Percentiles rank a stretch among this genome's conserved stretches.
Conservation (phyloP, 2,888 invertebrate species). For the Folsomia candida region DNA sequence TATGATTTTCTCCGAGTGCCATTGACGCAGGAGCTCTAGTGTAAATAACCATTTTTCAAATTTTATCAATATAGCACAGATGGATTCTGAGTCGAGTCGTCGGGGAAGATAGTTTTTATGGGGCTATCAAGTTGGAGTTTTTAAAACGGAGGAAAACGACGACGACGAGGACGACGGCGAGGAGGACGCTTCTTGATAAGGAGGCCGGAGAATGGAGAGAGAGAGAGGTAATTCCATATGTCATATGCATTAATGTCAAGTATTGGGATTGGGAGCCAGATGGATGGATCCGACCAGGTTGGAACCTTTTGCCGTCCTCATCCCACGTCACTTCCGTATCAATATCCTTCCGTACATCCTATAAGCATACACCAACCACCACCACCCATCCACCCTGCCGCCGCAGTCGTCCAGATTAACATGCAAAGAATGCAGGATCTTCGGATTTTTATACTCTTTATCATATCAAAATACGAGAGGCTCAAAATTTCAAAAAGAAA, state of each 20-base stretch:
- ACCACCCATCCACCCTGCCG: not conserved
- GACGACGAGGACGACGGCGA: slow-evolving; percentile 1
- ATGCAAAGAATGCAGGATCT: slow-evolving; percentile 36
- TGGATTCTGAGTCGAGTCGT: slow-evolving; percentile 51
- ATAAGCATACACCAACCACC: not conserved
- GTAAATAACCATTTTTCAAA: slow-evolving; percentile 53
- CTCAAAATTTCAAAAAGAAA: slow-evolving; percentile 22
- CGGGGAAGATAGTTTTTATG: slow-evolving; percentile 51
- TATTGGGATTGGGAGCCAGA: slow-evolving; percentile 43
- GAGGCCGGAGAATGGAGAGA: slow-evolving; percentile 41
- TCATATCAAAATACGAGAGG: slow-evolving; percentile 26
- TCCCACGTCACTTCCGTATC: slow-evolving; percentile 37
- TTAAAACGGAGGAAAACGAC: slow-evolving; percentile 30
- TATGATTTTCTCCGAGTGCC: slow-evolving; percentile 51
- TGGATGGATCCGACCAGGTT: slow-evolving; percentile 45
- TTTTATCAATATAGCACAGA: slow-evolving; percentile 53
- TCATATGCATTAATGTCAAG: slow-evolving; percentile 50
- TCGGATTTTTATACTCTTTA: slow-evolving; percentile 34
- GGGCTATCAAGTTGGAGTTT: slow-evolving; percentile 49
- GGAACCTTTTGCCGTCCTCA: slow-evolving; percentile 28
- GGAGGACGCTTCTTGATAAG: slow-evolving; percentile 18
- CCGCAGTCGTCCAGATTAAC: slow-evolving; percentile 26
- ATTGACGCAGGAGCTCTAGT: slow-evolving; percentile 49
- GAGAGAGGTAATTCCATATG: slow-evolving; percentile 49
- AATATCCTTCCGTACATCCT: slow-evolving; percentile 13